Evolutionary conservation across 2,888 invertebrate species (phyloP).

Genomic region (Gari tellinella): DNA sequence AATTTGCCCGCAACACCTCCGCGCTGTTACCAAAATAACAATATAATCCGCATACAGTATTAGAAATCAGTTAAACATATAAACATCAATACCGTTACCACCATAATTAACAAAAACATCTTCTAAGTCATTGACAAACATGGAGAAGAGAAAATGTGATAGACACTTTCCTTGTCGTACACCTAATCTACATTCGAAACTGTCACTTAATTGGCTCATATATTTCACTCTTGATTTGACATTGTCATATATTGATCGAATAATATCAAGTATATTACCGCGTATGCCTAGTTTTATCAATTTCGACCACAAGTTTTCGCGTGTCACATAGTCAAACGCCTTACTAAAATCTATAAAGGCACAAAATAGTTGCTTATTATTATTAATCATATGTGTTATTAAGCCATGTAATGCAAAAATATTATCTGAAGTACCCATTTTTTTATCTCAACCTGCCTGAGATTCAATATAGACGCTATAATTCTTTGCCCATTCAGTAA

Average conservation of each 20-base stretch:
- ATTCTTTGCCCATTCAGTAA: conserved; percentile 9
- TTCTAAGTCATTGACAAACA: conserved; percentile 17
- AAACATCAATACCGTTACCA: conserved; percentile 6
- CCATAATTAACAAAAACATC: not conserved
- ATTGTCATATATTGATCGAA: too few species aligned
- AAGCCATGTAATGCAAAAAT: conserved; percentile 5
- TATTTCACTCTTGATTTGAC: too few species aligned
- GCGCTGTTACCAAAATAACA: not conserved
- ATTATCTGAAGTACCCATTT: conserved; percentile 15
- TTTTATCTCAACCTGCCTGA: not conserved
- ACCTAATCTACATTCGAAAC: not conserved
- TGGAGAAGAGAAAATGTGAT: conserved; percentile 17
- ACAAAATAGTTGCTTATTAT: conserved; percentile 2
- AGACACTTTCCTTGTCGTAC: conserved; percentile 19
- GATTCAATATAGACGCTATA: conserved; percentile 10
- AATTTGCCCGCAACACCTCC: not conserved
- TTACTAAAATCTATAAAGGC: conserved; percentile 16
- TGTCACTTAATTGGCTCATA: too few species aligned
- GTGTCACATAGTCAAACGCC: conserved; percentile 12
- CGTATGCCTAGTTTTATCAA: conserved; percentile 3
- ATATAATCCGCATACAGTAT: too few species aligned
- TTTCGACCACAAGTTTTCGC: conserved; percentile 7
- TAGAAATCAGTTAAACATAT: conserved; percentile 7
- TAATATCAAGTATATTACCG: not conserved
- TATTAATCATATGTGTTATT: conserved; percentile 5